Conservation (phyloP, 1,140 invertebrate genomes). For the Diorhabda carinulata region DNA sequence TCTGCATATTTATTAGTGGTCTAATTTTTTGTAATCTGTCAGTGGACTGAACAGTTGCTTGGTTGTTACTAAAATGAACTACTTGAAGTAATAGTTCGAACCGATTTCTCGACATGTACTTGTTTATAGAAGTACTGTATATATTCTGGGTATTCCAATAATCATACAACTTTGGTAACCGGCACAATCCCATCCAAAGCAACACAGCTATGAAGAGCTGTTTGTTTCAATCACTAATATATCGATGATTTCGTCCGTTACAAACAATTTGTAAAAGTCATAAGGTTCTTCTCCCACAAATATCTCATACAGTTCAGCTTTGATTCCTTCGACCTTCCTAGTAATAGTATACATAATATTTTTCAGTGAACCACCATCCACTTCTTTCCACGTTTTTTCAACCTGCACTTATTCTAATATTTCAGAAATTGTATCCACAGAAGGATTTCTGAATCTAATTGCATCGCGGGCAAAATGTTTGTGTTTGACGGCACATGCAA, state of each 20-base stretch:
- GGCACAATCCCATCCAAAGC: constrained; percentile 15
- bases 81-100: constrained; percentile 34
- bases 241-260: constrained; percentile 4
- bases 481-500: too few species aligned
- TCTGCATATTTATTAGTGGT: constrained; percentile 25
- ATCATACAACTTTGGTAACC: constrained; percentile 15
- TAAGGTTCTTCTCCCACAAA: neutral
- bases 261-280: neutral
- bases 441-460: too few species aligned
- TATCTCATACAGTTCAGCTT: neutral
- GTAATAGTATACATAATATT: too few species aligned
- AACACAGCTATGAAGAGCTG: constrained; percentile 2
- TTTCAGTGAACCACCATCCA: too few species aligned
- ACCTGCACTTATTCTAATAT: too few species aligned
- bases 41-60: constrained; percentile 20
- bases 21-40: constrained; percentile 33
- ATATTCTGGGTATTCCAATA: constrained; percentile 24
- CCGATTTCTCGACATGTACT: constrained; percentile 33
- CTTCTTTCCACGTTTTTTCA: too few species aligned
- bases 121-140: constrained; percentile 23
- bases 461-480: too few species aligned
- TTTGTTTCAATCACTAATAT: constrained; percentile 8
- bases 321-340: too few species aligned
- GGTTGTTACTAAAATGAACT: constrained; percentile 35
- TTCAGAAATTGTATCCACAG: too few species aligned